phyloP scores from a whole-genome alignment of 2,113 vertebrate species.

The Bos indicus region DNA sequence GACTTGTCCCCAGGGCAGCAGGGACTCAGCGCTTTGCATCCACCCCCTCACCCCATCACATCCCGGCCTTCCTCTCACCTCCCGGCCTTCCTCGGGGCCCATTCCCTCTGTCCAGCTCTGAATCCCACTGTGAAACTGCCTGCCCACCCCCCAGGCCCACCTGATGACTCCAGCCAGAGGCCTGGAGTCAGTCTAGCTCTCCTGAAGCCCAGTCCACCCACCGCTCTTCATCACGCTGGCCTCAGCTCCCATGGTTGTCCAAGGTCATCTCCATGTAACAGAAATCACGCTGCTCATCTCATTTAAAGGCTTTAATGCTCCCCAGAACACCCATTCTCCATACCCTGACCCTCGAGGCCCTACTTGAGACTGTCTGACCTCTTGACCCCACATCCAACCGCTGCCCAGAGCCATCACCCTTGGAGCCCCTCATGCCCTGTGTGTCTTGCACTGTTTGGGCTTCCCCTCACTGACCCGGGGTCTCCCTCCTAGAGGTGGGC shows the following conservation, averaged over 20 bases:
- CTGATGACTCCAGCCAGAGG: not conserved
- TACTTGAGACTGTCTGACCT: not conserved
- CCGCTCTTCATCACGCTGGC: not conserved
- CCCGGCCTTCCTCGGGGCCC: not conserved
- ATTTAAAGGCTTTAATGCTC: not conserved
- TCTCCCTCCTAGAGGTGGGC: not conserved
- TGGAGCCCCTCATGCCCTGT: too few species aligned
- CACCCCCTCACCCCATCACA: rapidly evolving
- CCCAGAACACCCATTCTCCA: not conserved
- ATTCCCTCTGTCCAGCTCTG: rapidly evolving
- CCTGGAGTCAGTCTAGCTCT: not conserved
- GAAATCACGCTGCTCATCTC: not conserved
- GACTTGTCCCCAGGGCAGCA: not conserved
- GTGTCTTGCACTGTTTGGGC: rapidly evolving
- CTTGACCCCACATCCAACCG: not conserved
- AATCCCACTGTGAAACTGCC: not conserved
- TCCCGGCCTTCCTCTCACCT: not conserved
- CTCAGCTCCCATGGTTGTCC: rapidly evolving
- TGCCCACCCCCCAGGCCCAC: not conserved
- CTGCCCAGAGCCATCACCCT: not conserved
- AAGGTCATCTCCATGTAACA: not conserved
- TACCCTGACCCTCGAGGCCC: not conserved
- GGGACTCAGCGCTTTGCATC: rapidly evolving
- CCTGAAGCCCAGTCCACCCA: too few species aligned
- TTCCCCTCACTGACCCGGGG: not conserved